Evolutionary conservation across 2,888 invertebrate genomes (phyloP), one percentile per base, ranked within the genome.

Genomic region (Stenurella melanura): DNA sequence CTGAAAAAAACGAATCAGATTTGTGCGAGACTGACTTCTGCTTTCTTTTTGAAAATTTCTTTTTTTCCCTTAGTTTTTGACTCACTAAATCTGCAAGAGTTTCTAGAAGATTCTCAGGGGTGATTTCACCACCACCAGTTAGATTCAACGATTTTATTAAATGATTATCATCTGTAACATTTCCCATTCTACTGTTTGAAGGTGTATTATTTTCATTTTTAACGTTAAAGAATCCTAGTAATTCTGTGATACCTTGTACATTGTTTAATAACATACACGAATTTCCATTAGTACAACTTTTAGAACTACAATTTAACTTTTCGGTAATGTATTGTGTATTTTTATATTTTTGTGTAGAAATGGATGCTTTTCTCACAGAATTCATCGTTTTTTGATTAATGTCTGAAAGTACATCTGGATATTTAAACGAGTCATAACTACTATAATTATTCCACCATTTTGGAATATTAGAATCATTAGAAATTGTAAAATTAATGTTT

Each of bases 401-500:
- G n/a, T 50, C 15, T 67, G 26, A 17, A 15, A 10, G 10, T 17
- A n/a, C 61, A 6, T 15, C n/a, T 18, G 26, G 15, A 70, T 42
- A 70, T n/a, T 18, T 34, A 58, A 69, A 57, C 15, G 50, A 15
- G 0, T 54, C 26, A 12, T n/a, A 19, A 21, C 66, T 19, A 50
- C 75, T 72, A n/a, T 19, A 64, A 50, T 75, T 34, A 18, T 15
- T 26, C 63, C 42, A 72, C n/a, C 21, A 70, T 15, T 71, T 21
- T 12, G 77, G 73, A 56, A 77, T 7, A 30, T 73, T 68, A 15
- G 79, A 60, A 60, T 83, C 80, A 78, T 80, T 85, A n/a, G 85
- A 81, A 73, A 86, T 85, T 7, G 83, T 81, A 64, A 85, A 85
- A 73, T 81, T 83, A 26, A 86, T 85, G 66, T 85, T 85, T 0